These are phyloP conservation scores for Ectropis crepuscularia DNA, from an alignment of 2,888 invertebrate genomes.

Conservation along the genomic window DNA sequence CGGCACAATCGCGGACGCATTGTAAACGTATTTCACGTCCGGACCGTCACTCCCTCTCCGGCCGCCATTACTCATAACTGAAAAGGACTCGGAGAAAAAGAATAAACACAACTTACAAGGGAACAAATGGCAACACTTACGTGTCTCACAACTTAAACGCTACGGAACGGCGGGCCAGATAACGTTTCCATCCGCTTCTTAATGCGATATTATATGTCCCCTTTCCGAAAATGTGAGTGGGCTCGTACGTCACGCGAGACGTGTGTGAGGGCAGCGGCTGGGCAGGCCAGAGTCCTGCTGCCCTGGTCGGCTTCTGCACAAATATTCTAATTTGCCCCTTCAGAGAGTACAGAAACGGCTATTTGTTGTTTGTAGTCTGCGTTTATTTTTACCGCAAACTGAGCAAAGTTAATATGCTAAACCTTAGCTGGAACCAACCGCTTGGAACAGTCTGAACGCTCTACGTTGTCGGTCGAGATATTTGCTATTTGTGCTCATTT, in stretches of 20 bases:
- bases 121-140: conserved; percentile 79
- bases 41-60: conserved; percentile 58
- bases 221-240: conserved; percentile 41
- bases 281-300: conserved; percentile 45
- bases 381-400: conserved; percentile 42
- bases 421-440: conserved; percentile 19
- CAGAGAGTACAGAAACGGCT: conserved; percentile 58
- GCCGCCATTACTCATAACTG: conserved; percentile 73
- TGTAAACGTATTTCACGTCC: conserved; percentile 65
- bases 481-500: conserved; percentile 16
- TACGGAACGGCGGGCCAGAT: conserved; percentile 70
- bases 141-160: conserved; percentile 76
- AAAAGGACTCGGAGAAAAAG: conserved; percentile 64
- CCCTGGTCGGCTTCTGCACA: conserved; percentile 53
- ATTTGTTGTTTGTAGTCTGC: conserved; percentile 49
- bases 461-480: conserved; percentile 3
- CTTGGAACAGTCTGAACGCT: conserved; percentile 13
- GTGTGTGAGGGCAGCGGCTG: conserved; percentile 50
- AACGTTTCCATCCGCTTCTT: conserved; percentile 74
- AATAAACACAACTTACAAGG: conserved; percentile 74
- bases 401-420: conserved; percentile 39
- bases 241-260: conserved; percentile 54
- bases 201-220: conserved; percentile 67
- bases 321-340: conserved; percentile 70
- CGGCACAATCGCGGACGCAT: conserved; percentile 61